phyloP scores from a whole-genome alignment of 2,113 vertebrate species.

The Halcyon malimbica region DNA sequence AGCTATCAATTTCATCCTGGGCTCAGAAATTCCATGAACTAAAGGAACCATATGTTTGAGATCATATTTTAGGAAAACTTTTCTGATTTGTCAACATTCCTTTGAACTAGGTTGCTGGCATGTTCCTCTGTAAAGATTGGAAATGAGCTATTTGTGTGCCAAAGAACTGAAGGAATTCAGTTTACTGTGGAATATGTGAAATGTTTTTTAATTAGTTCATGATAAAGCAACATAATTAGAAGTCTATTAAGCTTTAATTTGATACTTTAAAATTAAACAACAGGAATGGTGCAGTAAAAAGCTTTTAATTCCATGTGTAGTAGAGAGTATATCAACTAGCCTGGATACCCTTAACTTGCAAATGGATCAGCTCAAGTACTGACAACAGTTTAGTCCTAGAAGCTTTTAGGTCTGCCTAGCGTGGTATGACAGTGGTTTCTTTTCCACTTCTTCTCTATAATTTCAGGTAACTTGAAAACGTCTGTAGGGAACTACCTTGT shows the following conservation, averaged over 20 bases:
- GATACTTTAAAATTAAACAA: neutral
- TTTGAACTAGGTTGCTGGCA: constrained; percentile 33
- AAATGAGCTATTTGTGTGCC: neutral
- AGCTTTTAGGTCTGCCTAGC: neutral
- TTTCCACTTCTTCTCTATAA: neutral
- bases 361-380: neutral
- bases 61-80: constrained; percentile 24
- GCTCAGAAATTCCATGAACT: neutral
- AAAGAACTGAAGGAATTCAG: neutral
- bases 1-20: neutral
- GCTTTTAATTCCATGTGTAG: neutral
- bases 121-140: constrained; percentile 38
- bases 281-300: neutral
- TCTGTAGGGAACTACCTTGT: neutral
- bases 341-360: neutral
- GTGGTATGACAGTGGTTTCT: neutral
- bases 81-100: neutral
- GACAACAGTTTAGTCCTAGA: neutral
- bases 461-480: neutral
- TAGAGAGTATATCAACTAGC: neutral
- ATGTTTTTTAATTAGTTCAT: constrained; percentile 10
- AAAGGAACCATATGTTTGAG: constrained; percentile 20
- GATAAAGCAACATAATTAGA: neutral
- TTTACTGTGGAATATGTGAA: constrained; percentile 2
- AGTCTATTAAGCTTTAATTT: neutral